Evolutionary conservation across 2,797 vertebrate genomes (phyloP).

Genomic region (Myiotriccus ornatus): DNA sequence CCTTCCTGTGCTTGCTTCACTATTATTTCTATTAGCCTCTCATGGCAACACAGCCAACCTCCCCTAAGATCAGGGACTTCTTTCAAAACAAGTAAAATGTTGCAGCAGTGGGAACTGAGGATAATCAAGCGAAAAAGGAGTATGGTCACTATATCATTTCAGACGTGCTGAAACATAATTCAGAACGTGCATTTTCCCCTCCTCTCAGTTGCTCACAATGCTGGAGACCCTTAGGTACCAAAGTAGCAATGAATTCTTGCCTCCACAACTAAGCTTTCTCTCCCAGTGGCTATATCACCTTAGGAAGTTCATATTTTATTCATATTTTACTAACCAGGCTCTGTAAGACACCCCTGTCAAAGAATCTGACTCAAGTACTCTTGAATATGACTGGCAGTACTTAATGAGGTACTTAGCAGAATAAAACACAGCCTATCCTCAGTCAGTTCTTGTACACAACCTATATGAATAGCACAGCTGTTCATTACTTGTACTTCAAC

Average conservation of each 20-base stretch:
- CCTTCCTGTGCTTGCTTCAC: neutral
- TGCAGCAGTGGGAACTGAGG: neutral
- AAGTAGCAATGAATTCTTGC: neutral
- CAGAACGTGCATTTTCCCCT: neutral
- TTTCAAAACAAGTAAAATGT: neutral
- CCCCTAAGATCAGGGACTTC: neutral
- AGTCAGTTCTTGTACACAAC: neutral
- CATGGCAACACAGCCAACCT: neutral
- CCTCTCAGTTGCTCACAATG: neutral
- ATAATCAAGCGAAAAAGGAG: neutral
- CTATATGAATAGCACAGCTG: conserved; percentile 8
- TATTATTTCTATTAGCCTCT: neutral
- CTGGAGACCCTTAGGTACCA: neutral
- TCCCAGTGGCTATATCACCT: neutral
- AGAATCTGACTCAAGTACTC: neutral
- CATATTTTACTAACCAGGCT: neutral
- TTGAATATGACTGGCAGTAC: neutral
- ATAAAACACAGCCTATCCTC: neutral
- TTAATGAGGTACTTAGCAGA: neutral
- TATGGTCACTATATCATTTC: neutral
- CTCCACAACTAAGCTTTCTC: neutral
- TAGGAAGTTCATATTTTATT: conserved; percentile 8
- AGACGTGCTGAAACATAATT: neutral
- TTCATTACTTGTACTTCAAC: neutral
- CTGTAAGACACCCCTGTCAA: neutral